phyloP scores from a whole-genome alignment of 2,113 vertebrate genomes.

The Lynx canadensis region DNA sequence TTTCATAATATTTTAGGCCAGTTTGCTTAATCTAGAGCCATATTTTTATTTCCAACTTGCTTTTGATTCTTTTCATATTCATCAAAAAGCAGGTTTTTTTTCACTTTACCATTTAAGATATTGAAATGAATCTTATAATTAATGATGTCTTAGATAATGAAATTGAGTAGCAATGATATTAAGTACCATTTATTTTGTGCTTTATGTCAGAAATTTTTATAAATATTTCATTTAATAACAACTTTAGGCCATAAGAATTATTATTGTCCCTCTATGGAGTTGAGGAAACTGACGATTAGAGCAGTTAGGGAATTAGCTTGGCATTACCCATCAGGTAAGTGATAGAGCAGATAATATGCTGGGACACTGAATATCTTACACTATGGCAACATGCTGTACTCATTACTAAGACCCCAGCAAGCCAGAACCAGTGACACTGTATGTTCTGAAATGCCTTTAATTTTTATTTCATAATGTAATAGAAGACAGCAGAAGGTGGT shows the following conservation, averaged over 20 bases:
- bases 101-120: not conserved
- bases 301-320: not conserved
- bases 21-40: not conserved
- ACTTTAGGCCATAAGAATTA: not conserved
- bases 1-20: not conserved
- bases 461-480: not conserved
- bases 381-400: not conserved
- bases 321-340: not conserved
- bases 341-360: accelerated
- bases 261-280: not conserved
- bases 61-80: not conserved
- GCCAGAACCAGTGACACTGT: not conserved
- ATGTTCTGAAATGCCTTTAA: not conserved
- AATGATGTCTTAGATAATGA: not conserved
- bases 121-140: not conserved
- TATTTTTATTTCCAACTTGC: not conserved
- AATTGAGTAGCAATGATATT: not conserved
- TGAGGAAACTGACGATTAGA: not conserved
- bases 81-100: not conserved
- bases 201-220: not conserved
- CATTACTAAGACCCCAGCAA: not conserved
- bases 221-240: not conserved
- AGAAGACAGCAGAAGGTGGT: not conserved
- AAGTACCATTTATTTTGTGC: not conserved
- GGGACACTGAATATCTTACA: not conserved